Evolutionary conservation across 1,140 invertebrate genomes (phyloP).

Genomic region (Goniozus legneri): DNA sequence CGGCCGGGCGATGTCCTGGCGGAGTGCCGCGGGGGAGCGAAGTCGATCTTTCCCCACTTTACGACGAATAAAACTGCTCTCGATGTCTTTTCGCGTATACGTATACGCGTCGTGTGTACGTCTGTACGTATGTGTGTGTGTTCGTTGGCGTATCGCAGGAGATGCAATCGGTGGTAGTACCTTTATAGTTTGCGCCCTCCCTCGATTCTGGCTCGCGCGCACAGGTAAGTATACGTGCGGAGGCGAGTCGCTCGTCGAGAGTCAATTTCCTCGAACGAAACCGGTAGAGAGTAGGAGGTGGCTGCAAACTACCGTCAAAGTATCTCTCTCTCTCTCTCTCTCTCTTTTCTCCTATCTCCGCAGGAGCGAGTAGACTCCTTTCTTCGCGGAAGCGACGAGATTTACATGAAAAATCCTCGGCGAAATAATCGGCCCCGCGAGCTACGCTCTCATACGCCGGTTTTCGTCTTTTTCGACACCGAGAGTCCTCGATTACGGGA

Average conservation of each 20-base stretch:
- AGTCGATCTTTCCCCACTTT: slow-evolving; percentile 25
- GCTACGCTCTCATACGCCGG: background rate
- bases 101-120: too few relatives aligned
- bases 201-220: slow-evolving; percentile 1
- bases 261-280: slow-evolving; percentile 31
- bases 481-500: slow-evolving; percentile 8
- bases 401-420: slow-evolving; percentile 12
- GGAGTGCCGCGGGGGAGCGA: slow-evolving; percentile 1
- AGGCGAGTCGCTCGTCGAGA: slow-evolving; percentile 17
- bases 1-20: too few relatives aligned
- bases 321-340: background rate
- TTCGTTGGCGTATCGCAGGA: background rate
- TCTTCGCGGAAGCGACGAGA: background rate
- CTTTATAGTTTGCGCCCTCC: slow-evolving; percentile 19
- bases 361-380: too few relatives aligned
- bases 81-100: slow-evolving; percentile 15
- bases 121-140: background rate
- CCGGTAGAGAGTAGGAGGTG: background rate
- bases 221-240: too few relatives aligned
- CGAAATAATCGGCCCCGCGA: slow-evolving; percentile 9
- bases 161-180: slow-evolving; percentile 1
- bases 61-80: slow-evolving; percentile 27
- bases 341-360: too few relatives aligned
- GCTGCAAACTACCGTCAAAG: background rate
- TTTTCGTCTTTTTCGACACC: background rate